Conservation (phyloP, 2,888 invertebrate species). For the Oscheius myriophilus region DNA sequence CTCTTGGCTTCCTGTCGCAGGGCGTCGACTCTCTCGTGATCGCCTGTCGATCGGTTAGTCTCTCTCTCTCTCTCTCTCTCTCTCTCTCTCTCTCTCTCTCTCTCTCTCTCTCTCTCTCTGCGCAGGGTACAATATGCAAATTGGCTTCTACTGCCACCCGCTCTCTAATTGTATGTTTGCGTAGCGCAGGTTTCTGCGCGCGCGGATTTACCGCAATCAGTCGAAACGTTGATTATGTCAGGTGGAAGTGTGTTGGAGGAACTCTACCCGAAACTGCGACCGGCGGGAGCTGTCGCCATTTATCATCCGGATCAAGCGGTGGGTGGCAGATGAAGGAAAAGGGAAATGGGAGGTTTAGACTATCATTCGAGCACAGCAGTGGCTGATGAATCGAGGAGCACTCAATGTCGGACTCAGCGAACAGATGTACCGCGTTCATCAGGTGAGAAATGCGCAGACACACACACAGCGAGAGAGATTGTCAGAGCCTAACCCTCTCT, state of each 20-base stretch:
- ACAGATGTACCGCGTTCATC: conserved; percentile 55
- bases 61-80: neutral
- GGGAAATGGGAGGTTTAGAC: conserved; percentile 74
- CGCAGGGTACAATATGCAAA: conserved; percentile 5
- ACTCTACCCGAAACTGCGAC: conserved; percentile 38
- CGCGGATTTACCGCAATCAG: no score
- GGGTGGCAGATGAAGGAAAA: neutral
- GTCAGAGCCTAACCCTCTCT: no score
- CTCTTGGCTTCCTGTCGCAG: conserved; percentile 40
- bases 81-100: conserved; percentile 5
- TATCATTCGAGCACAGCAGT: conserved; percentile 83
- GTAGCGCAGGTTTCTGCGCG: neutral
- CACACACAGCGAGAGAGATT: no score
- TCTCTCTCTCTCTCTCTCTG: neutral
- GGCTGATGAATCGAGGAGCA: conserved; percentile 79
- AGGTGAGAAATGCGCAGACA: no score
- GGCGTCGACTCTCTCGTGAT: conserved; percentile 43
- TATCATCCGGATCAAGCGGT: conserved; percentile 54
- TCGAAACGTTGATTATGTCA: conserved; percentile 8
- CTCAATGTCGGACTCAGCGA: conserved; percentile 80
- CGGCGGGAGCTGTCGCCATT: conserved; percentile 58
- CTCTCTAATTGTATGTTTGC: conserved; percentile 9
- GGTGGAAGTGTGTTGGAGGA: conserved; percentile 57
- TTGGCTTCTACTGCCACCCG: no score
- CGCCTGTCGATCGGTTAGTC: conserved; percentile 38